A percentile compares a stretch with the other conserved stretches of the same genome.
phyloP scores from a whole-genome alignment of 1,140 invertebrate species.

The Mamestra configurata region DNA sequence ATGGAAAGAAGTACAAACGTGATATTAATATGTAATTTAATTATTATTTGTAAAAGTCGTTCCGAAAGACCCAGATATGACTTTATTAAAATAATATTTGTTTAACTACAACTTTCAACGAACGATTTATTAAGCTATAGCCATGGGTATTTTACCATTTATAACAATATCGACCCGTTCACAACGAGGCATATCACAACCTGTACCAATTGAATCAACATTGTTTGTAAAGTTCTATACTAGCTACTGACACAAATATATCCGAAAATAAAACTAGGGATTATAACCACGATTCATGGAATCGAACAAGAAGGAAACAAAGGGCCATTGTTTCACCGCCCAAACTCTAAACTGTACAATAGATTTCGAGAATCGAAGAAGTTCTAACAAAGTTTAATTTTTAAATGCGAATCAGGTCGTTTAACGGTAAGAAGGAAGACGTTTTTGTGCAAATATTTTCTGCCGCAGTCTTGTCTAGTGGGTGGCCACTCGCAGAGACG shows the following conservation, averaged over 20 bases:
- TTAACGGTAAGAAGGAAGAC: conserved; percentile 87
- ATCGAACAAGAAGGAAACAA: conserved; percentile 85
- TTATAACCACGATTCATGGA: conserved; percentile 86
- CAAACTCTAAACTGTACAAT: conserved; percentile 83
- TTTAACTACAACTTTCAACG: conserved; percentile 87
- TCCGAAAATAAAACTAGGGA: conserved; percentile 86
- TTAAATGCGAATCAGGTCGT: conserved; percentile 84
- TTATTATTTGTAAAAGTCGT: conserved; percentile 84
- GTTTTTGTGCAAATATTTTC: conserved; percentile 86
- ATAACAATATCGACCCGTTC: conserved; percentile 88
- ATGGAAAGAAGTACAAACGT: conserved; percentile 83
- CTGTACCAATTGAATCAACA: conserved; percentile 88
- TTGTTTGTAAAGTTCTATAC: conserved; percentile 88
- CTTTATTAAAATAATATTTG: conserved; percentile 86
- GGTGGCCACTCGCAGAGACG: conserved; percentile 69
- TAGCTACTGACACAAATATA: conserved; percentile 87
- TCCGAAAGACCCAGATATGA: conserved; percentile 83
- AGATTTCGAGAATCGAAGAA: conserved; percentile 81
- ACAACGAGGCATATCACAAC: conserved; percentile 88
- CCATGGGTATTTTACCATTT: conserved; percentile 87
- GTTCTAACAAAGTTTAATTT: conserved; percentile 84
- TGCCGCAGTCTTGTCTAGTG: conserved; percentile 60
- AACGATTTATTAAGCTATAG: conserved; percentile 87
- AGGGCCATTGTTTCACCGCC: conserved; percentile 80
- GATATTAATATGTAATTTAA: conserved; percentile 81